Evolutionary conservation across 2,888 invertebrate species (phyloP), one percentile per base, ranked within the genome.

Genomic region (Agelastica alni): DNA sequence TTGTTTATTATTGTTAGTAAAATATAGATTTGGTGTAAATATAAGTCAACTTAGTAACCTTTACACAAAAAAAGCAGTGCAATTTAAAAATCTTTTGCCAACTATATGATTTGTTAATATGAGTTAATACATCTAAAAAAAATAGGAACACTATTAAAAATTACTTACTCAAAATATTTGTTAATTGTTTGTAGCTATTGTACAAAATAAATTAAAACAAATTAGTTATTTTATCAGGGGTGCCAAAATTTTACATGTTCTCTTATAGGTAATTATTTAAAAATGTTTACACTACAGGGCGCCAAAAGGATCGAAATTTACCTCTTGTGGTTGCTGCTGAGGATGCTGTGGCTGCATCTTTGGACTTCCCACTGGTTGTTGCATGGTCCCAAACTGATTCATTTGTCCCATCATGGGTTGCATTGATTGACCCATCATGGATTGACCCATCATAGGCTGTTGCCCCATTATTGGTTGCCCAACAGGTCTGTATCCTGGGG

Each of bases 401-500:
- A 60, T 48, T 32, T 56, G 46, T 4, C 18, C 51, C 47, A 49
- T 32, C 63, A 67, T 64, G 4, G 66, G 65, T 48, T 61, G 68
- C 45, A 55, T 47, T 9, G 34, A 10, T 39, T 46, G 61, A 6
- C 26, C 18, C 55, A 55, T 55, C 61, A 68, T 64, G 1, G 65
- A 62, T 43, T 60, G 68, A 12, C 54, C 44, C 53, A 43, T 62
- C 64, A 61, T 69, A 58, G n/a, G 65, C 62, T 59, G 70, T 10
- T 42, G 41, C 5, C 16, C 41, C 65, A 70, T 70, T 58, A 67
- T 64, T 3, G 68, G 66, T 28, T 45, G 47, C 6, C 49, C 48
- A 34, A 59, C 56, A 3, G 57, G 71, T 76, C 90, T 81, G 79
- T 91, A 92, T 52, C 91, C 91, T 59, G 91, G 91, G 55, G 89